phyloP scores from a whole-genome alignment of 2,888 invertebrate genomes.

The Cataglyphis rosenhaueri region DNA sequence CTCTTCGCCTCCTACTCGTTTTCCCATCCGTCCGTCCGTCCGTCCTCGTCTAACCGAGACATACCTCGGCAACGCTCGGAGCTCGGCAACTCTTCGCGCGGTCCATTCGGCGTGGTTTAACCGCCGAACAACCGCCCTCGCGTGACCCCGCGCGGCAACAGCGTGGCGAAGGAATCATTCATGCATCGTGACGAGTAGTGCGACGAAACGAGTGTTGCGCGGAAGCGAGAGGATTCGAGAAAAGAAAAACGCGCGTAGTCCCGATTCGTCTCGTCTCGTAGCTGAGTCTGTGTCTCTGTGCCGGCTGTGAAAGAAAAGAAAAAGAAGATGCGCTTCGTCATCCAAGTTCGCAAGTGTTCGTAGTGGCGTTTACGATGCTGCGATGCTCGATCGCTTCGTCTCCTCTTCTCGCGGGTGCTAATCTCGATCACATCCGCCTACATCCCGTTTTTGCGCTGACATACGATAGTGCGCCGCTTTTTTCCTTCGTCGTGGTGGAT shows the following conservation, averaged over 20 bases:
- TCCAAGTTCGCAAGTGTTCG: slow-evolving; percentile 21
- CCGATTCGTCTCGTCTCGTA: slow-evolving; percentile 12
- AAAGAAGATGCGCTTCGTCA: slow-evolving; percentile 6
- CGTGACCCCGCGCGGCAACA: slow-evolving; percentile 29
- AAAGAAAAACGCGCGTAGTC: slow-evolving; percentile 5
- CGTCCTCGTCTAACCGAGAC: slow-evolving; percentile 27
- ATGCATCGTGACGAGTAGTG: slow-evolving; percentile 49
- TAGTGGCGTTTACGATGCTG: background rate
- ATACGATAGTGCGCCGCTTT: slow-evolving; percentile 49
- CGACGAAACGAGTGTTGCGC: slow-evolving; percentile 25
- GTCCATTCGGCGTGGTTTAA: slow-evolving; percentile 67
- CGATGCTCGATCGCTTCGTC: slow-evolving; percentile 5
- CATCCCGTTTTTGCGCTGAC: slow-evolving; percentile 42
- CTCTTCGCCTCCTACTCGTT: slow-evolving; percentile 35
- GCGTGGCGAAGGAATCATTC: slow-evolving; percentile 47
- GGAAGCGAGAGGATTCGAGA: slow-evolving; percentile 23
- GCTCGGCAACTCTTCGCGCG: slow-evolving; percentile 43
- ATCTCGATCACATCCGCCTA: slow-evolving; percentile 5
- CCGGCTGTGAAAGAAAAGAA: slow-evolving; percentile 23
- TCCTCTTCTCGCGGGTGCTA: slow-evolving; percentile 34
- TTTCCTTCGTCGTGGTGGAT: slow-evolving; percentile 61
- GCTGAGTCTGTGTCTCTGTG: slow-evolving; percentile 19
- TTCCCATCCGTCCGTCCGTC: slow-evolving; percentile 16
- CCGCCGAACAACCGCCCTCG: slow-evolving; percentile 41
- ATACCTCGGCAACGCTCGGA: slow-evolving; percentile 39